Base-by-base conservation (phyloP, 2,113 vertebrate genomes). In the Corythaixoides concolor region DNA sequence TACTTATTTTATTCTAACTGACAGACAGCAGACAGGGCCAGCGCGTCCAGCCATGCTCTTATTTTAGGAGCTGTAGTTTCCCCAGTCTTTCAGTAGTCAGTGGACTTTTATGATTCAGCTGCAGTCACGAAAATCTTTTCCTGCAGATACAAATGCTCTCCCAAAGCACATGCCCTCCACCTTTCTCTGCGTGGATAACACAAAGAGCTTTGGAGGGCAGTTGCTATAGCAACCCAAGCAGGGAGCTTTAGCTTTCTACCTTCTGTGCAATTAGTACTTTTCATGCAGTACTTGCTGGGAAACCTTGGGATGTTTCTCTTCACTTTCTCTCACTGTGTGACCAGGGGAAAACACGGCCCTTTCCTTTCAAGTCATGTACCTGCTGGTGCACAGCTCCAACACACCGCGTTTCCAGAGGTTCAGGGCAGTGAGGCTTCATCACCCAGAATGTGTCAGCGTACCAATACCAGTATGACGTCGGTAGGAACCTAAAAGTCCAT, bases 381-480 rank as follows among this genome's bases (percentile, higher is more conserved):
- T 94, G 69, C 59, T 59, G 82, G 6, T 41, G 60, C 64, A 30
- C 2, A 23, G 55, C 32, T 66, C 6, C 10, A 13, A 20, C 15
- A 5, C 3, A 1, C n/a, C 27, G 69, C 62, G 4, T 19, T 68
- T 49, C 68, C 56, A 27, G 8, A 77, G 58, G 35, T 7, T 39
- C 45, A 3, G 11, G 39, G n/a, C 76, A 35, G 14, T 2, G 41
- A 12, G 50, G 41, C 75, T 49, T 39, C 60, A n/a, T 41, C 58
- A 27, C 1, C 53, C 63, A 35, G 37, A 43, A 47, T 0, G 5
- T 23, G n/a, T 33, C 35, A 17, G 0, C 9, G 59, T 14, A 50
- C 21, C n/a, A 18, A 2, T 1, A 9, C 32, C 11, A 6, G 17
- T 4, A 1, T 8, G 41, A 26, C 2, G 0, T 4, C 33, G 43